A percentile compares a stretch with the other conserved stretches of the same genome.
Conservation (phyloP, 2,797 vertebrate species). For the Phylloscopus collybita region DNA sequence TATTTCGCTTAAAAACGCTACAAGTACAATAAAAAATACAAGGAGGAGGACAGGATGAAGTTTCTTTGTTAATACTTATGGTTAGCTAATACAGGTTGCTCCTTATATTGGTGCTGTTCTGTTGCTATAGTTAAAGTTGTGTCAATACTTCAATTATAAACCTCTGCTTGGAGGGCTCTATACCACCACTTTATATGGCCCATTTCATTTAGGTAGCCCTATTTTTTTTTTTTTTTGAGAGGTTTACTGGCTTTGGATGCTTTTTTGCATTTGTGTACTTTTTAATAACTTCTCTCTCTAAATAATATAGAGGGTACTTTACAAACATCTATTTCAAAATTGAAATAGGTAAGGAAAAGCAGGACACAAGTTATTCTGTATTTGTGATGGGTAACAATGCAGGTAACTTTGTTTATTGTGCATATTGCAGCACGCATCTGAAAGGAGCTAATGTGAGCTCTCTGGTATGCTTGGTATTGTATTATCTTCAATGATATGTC, state of each 20-base stretch:
- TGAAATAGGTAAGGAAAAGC: constrained; percentile 16
- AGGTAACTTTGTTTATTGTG: not conserved
- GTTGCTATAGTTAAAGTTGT: constrained; percentile 81
- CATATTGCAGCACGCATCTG: not conserved
- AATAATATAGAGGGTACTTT: not conserved
- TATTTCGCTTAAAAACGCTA: not conserved
- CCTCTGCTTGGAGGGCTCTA: constrained; percentile 22
- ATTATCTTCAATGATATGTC: not conserved
- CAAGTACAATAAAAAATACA: constrained; percentile 48
- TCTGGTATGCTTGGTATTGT: not conserved
- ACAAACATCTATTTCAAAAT: constrained; percentile 1
- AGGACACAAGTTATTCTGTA: not conserved
- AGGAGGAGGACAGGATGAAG: constrained; percentile 34
- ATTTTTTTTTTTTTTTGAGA: not conserved
- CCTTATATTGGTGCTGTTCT: constrained; percentile 65
- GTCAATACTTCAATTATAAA: constrained; percentile 81
- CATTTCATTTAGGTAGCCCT: not conserved
- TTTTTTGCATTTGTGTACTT: constrained; percentile 59
- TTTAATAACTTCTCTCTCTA: not conserved
- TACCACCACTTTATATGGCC: not conserved
- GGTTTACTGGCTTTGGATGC: constrained; percentile 74
- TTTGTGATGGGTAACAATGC: not conserved
- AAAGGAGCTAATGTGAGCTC: not conserved
- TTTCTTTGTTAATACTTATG: constrained; percentile 5
- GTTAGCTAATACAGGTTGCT: constrained; percentile 29